Conservation (phyloP, 2,888 invertebrate species). For the Euplexia lucipara region DNA sequence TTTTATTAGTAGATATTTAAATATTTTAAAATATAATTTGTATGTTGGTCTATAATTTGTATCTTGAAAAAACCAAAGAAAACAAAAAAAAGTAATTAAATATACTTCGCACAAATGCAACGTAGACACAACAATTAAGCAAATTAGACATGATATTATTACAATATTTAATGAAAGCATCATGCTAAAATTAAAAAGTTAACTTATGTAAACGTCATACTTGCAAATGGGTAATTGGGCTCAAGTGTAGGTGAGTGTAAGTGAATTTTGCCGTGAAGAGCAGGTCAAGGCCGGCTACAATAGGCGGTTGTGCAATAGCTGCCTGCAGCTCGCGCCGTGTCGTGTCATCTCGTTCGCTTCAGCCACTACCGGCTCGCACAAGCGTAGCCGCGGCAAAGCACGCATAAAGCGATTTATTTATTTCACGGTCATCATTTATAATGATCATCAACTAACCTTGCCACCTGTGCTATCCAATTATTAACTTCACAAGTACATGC, state of each 20-base stretch:
- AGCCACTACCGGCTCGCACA: slow-evolving; percentile 58
- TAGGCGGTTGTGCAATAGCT: slow-evolving; percentile 81
- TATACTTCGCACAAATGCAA: slow-evolving; percentile 3
- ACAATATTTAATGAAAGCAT: slow-evolving; percentile 43
- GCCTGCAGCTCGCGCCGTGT: slow-evolving; percentile 66
- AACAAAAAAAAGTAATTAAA: background rate
- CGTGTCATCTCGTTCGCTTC: slow-evolving; percentile 70
- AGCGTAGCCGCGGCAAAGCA: slow-evolving; percentile 36
- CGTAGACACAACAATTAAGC: slow-evolving; percentile 24
- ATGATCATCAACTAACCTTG: slow-evolving; percentile 67
- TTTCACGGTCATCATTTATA: slow-evolving; percentile 63
- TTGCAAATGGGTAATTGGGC: slow-evolving; percentile 69
- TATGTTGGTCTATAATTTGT: no score
- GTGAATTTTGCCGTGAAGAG: slow-evolving; percentile 84
- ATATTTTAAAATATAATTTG: no score
- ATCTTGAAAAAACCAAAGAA: background rate
- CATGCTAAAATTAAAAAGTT: slow-evolving; percentile 35
- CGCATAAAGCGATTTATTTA: slow-evolving; percentile 48
- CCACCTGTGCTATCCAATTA: slow-evolving; percentile 60
- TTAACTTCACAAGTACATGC: slow-evolving; percentile 47
- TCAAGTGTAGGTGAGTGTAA: slow-evolving; percentile 79
- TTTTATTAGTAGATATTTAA: no score
- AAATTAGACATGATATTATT: slow-evolving; percentile 42
- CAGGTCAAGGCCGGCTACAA: slow-evolving; percentile 86
- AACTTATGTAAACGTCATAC: slow-evolving; percentile 63